phyloP scores from a whole-genome alignment of 2,888 invertebrate species.

The Tipula confusa region DNA sequence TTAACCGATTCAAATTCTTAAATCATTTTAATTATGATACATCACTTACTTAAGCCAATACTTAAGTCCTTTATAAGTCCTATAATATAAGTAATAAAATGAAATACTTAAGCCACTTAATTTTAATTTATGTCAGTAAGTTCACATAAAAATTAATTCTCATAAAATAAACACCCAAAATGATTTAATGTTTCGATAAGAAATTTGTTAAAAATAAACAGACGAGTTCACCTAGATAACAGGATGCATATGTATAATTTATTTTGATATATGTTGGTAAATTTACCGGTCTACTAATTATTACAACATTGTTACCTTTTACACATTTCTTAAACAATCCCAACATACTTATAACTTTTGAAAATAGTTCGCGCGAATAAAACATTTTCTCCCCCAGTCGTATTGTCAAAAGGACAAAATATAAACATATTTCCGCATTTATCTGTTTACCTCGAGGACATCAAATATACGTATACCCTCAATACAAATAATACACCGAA shows the following conservation, averaged over 20 bases:
- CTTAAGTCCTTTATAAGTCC: too few species aligned
- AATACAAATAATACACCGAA: not conserved
- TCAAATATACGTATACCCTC: not conserved
- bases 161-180: too few species aligned
- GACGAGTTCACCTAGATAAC: not conserved
- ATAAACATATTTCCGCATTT: not conserved
- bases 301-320: not conserved
- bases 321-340: not conserved
- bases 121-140: too few species aligned
- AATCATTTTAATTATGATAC: too few species aligned
- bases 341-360: not conserved
- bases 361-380: not conserved
- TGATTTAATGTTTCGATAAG: not conserved
- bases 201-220: not conserved
- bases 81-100: too few species aligned
- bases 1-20: too few species aligned
- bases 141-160: too few species aligned
- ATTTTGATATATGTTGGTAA: not conserved
- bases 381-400: not conserved
- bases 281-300: not conserved
- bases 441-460: not conserved
- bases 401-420: not conserved
- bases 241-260: not conserved
- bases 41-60: too few species aligned
- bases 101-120: too few species aligned